Base-by-base conservation (phyloP, 2,888 invertebrate species). In the Druceiella hillmani region DNA sequence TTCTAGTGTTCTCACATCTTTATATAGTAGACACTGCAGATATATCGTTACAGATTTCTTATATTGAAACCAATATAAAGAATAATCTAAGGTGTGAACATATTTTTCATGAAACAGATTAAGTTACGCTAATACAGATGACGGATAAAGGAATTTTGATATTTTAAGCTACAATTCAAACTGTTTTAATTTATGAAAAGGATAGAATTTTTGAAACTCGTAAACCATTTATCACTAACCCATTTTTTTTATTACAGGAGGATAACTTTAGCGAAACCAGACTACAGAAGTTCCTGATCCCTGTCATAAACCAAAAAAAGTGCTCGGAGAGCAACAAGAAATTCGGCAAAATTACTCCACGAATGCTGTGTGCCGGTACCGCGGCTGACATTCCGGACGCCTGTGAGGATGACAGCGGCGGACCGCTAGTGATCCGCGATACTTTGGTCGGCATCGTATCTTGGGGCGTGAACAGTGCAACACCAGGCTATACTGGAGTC, bases 321-420 rank as follows among this genome's bases (percentile, higher is more conserved):
- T 81, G 81, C 49, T 55, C 52, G 2, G 50, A 55, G 0, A 70
- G 68, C 1, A 81, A 80, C 47, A 52, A 58, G 4, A 58, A 64
- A 1, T 17, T 55, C 2, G 66, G 66, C 39, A 62, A 50, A 3
- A 71, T 70, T 17, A 76, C 78, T 1, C 55, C 68, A 0, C 65
- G 63, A 1, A 79, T 81, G 75, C 55, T 79, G 0, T 81, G 81
- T 50, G 81, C 81, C 15, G 81, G 80, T 0, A 59, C 56, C 1
- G 51, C 62, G 3, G 58, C 64, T 40, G 79, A 79, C 3, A 77
- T 75, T 4, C 64, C 65, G 36, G 70, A 70, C 33, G 66, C 70
- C 47, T 71, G 70, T 34, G 69, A 71, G 62, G 70, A 38, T 27
- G 32, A 29, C 66, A 55, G 74, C 6, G 76, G 76, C 4, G 76